Conservation (phyloP, 2,888 invertebrate species). For the Melinaea marsaeus region DNA sequence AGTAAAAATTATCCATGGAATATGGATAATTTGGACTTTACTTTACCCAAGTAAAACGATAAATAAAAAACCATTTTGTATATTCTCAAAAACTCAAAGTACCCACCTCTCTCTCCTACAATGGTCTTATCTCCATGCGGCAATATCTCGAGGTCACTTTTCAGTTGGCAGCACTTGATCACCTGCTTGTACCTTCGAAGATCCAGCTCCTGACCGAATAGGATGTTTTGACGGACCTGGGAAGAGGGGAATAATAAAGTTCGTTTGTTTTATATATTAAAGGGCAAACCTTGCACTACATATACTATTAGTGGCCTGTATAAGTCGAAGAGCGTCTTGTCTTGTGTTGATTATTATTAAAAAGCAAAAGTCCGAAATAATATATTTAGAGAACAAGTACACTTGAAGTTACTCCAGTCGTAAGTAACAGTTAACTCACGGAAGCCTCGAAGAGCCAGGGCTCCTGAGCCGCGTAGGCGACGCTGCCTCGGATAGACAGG, state of each 20-base stretch:
- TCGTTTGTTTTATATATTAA: background rate
- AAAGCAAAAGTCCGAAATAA: background rate
- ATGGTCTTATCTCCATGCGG: conserved; percentile 81
- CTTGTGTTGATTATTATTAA: background rate
- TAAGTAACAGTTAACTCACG: conserved; percentile 39
- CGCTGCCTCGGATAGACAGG: conserved; percentile 67
- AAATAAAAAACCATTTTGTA: background rate
- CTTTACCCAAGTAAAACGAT: background rate
- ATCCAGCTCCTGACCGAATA: conserved; percentile 82
- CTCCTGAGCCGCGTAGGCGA: conserved; percentile 81
- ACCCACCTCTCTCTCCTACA: conserved; percentile 81
- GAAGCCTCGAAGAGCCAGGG: conserved; percentile 81
- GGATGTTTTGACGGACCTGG: conserved; percentile 85
- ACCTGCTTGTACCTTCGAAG: conserved; percentile 74
- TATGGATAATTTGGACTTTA: too few species aligned
- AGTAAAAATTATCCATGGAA: too few species aligned
- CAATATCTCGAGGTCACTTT: conserved; percentile 79
- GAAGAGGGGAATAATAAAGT: background rate
- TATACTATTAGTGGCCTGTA: background rate
- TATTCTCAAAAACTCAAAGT: background rate
- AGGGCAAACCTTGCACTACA: background rate
- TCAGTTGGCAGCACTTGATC: conserved; percentile 78
- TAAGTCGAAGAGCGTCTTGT: too few species aligned
- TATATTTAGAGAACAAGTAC: background rate
- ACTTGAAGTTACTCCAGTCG: background rate